These are phyloP conservation scores for Neosalanx taihuensis DNA, from an alignment of 2,797 vertebrate genomes.

Conservation along the genomic window DNA sequence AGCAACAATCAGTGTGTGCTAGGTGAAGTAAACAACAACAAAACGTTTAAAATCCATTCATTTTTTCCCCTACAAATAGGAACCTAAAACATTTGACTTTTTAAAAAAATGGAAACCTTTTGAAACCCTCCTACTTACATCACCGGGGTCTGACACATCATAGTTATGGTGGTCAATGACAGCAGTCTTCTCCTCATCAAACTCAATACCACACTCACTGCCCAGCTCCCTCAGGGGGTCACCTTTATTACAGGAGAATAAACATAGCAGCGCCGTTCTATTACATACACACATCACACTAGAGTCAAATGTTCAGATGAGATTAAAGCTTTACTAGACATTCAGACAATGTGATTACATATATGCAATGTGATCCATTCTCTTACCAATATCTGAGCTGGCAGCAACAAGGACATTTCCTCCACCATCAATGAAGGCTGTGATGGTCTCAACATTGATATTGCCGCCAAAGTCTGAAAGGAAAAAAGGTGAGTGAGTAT, in stretches of 20 bases:
- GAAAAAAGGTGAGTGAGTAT: background rate
- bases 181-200: constrained; percentile 93
- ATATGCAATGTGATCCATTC: background rate
- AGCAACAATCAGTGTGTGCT: constrained; percentile 93
- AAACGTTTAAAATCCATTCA: background rate
- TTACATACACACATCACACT: background rate
- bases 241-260: constrained; percentile 65
- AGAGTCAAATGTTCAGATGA: no score
- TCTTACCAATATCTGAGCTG: constrained; percentile 90
- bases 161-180: constrained; percentile 98
- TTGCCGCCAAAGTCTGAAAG: constrained; percentile 94
- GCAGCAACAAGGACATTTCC: constrained; percentile 93
- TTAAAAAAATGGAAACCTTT: background rate
- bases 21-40: constrained; percentile 21
- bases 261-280: background rate
- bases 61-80: background rate
- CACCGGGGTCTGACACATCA: constrained; percentile 89
- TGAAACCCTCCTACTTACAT: constrained; percentile 71
- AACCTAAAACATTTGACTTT: background rate
- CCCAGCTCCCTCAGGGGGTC: constrained; percentile 95
- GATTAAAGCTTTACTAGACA: background rate
- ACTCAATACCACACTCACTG: constrained; percentile 96
- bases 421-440: constrained; percentile 92
- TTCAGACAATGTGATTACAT: background rate
- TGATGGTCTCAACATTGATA: constrained; percentile 95